Base-by-base conservation (phyloP, 2,113 vertebrate genomes). In the Paramormyrops kingsleyae region DNA sequence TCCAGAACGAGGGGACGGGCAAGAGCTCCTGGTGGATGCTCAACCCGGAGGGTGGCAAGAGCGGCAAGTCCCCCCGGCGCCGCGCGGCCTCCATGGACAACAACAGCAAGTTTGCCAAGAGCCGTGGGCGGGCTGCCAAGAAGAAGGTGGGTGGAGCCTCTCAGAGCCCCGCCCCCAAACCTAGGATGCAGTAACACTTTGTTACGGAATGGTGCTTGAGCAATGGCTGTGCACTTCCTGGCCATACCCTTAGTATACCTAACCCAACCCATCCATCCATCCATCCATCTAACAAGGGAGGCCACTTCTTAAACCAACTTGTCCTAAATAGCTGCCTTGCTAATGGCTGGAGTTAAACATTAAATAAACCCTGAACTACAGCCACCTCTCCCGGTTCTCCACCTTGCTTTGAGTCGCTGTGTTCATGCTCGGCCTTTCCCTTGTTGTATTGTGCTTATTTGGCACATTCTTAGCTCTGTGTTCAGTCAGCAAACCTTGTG, bases 11-110 rank as follows among this genome's bases (percentile, higher is more conserved):
- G 93, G 99, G 98, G 66, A 99, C 99, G 0, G 99, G 99, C 24
- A 99, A 99, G 94, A 99, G 99, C 94, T 99, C 99, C 17, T 99
- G 99, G 99, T 99, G 99, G 99, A 99, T 99, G 97, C 95, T 99
- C 0, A 99, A 99, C 93, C 98, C 99, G 0, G 99, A 99, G 92
- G 99, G 99, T 3, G 98, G 98, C 84, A 99, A 99, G 94, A 99
- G 97, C 2, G 98, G 98, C 39, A 99, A 99, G 91, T 99, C 98
- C 13, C 99, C 99, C 2, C 95, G 98, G 87, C 97, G 99, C 93
- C 94, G 99, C 90, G 98, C 98, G 0, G 98, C 97, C 0, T 99
- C 99, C 90, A 99, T 99, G 98, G 98, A 99, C 96, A 99, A 99
- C 96, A 99, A 99, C 95, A 99, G 98, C 95, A 99, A 99, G 93